Evolutionary conservation across 2,797 vertebrate species (phyloP).

Genomic region (Enteromius mattozi): DNA sequence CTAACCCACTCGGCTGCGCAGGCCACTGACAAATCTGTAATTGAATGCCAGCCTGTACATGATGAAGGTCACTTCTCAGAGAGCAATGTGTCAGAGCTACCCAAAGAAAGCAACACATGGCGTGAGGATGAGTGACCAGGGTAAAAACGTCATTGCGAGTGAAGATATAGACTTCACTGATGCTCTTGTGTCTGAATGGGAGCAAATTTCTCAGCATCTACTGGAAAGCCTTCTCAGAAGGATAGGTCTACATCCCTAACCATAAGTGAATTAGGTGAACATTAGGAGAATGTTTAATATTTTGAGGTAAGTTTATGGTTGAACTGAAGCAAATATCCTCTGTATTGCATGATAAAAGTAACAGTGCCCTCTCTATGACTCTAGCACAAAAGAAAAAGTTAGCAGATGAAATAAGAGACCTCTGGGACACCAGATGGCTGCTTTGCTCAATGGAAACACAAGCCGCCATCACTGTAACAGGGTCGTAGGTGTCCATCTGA

Average conservation of each 20-base stretch:
- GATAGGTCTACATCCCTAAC: not conserved
- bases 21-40: slow-evolving; percentile 78
- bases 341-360: slow-evolving; percentile 45
- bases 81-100: slow-evolving; percentile 37
- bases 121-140: slow-evolving; percentile 14
- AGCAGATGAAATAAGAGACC: slow-evolving; percentile 48
- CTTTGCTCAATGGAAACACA: slow-evolving; percentile 54
- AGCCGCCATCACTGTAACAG: slow-evolving; percentile 51
- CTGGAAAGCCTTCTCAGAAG: not conserved
- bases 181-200: not conserved
- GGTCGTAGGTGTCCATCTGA: slow-evolving; percentile 57
- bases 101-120: slow-evolving; percentile 19
- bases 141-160: not conserved
- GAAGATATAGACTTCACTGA: not conserved
- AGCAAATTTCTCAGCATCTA: not conserved
- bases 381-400: slow-evolving; percentile 49
- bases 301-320: slow-evolving; percentile 4
- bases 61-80: slow-evolving; percentile 76
- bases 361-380: slow-evolving; percentile 35
- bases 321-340: slow-evolving; percentile 23
- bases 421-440: slow-evolving; percentile 60
- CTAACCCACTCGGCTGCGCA: slow-evolving; percentile 71
- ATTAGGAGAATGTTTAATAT: not conserved
- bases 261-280: not conserved
- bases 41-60: slow-evolving; percentile 76